phyloP scores from a whole-genome alignment of 1,140 invertebrate genomes.

The Coelopa frigida region DNA sequence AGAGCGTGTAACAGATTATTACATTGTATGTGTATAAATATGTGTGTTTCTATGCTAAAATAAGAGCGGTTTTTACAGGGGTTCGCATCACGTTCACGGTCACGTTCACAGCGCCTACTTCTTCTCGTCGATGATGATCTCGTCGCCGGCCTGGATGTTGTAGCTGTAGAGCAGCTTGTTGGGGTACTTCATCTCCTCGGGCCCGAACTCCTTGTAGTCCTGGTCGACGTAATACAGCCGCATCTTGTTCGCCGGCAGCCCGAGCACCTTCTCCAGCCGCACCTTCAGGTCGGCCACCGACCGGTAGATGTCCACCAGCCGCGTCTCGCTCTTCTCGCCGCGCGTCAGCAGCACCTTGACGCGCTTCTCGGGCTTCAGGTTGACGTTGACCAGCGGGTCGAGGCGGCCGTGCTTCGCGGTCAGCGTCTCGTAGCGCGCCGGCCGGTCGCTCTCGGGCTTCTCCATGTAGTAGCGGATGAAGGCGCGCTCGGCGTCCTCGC shows the following conservation, averaged over 20 bases:
- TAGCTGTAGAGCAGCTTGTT: conserved; percentile 85
- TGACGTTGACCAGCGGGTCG: conserved; percentile 77
- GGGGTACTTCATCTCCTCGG: conserved; percentile 81
- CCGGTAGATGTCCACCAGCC: conserved; percentile 67
- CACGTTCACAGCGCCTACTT: conserved; percentile 31
- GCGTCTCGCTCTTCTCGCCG: conserved; percentile 64
- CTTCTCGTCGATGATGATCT: conserved; percentile 81
- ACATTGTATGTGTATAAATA: no score
- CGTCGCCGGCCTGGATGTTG: conserved; percentile 82
- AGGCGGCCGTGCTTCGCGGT: conserved; percentile 76
- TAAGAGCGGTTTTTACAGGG: no score
- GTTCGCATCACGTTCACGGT: no score
- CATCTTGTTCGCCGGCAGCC: conserved; percentile 74
- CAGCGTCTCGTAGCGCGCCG: conserved; percentile 73
- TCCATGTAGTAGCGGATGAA: conserved; percentile 90
- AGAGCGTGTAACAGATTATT: no score
- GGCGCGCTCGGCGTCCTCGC: conserved; percentile 86
- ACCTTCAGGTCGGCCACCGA: conserved; percentile 72
- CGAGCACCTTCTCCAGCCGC: conserved; percentile 69
- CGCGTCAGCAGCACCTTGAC: conserved; percentile 78
- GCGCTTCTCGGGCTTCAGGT: conserved; percentile 75
- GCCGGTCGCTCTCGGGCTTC: conserved; percentile 69
- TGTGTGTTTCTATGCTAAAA: no score
- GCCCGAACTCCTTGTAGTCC: conserved; percentile 62
- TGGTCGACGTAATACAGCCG: conserved; percentile 79